Conservation (phyloP, 2,888 invertebrate genomes). For the Folsomia manolachei region DNA sequence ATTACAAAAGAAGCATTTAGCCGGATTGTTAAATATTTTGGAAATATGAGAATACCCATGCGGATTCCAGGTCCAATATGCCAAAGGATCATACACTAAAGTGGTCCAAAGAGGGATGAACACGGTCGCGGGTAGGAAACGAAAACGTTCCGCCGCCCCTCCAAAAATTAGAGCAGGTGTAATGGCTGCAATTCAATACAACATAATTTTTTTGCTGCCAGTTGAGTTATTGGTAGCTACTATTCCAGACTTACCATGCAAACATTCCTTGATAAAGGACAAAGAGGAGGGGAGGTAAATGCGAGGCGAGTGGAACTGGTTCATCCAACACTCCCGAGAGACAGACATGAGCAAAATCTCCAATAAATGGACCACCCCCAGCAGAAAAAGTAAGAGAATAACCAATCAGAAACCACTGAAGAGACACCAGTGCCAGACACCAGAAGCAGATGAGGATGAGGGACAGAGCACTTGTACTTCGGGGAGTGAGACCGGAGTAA, state of each 20-base stretch:
- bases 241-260: no score
- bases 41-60: conserved; percentile 29
- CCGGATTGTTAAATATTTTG: conserved; percentile 19
- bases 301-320: conserved; percentile 21
- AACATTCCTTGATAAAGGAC: conserved; percentile 40
- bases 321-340: conserved; percentile 23
- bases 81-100: conserved; percentile 41
- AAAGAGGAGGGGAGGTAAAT: conserved; percentile 35
- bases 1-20: not conserved
- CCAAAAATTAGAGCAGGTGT: conserved; percentile 28
- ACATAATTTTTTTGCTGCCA: no score
- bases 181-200: no score
- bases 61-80: conserved; percentile 47
- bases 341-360: conserved; percentile 38
- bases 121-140: conserved; percentile 40
- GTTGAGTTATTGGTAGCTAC: conserved; percentile 38
- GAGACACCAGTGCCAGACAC: conserved; percentile 40
- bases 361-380: conserved; percentile 31
- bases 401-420: conserved; percentile 42
- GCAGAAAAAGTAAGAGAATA: conserved; percentile 36
- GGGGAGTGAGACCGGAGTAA: conserved; percentile 42
- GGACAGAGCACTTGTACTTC: conserved; percentile 36
- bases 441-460: conserved; percentile 41
- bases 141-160: conserved; percentile 26
- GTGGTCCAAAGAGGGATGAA: conserved; percentile 48